phyloP scores from a whole-genome alignment of 1,140 invertebrate genomes.

The Orius insidiosus region DNA sequence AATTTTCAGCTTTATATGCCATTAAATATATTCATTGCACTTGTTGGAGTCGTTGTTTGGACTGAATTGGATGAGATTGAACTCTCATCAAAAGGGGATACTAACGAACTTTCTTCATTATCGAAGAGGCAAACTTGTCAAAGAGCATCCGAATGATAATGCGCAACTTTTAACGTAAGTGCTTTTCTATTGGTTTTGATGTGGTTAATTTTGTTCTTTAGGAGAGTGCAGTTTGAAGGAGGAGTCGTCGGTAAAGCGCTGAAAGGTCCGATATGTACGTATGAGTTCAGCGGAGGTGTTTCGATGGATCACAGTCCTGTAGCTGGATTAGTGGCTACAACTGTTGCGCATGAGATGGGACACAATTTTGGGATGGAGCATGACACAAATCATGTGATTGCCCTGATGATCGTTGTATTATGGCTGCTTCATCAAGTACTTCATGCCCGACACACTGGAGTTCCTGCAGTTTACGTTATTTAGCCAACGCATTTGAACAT shows the following conservation, averaged over 20 bases:
- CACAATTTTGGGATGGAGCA: slow-evolving; percentile 99
- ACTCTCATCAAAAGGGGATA: slow-evolving; percentile 64
- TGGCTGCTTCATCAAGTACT: slow-evolving; percentile 63
- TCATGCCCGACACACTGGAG: slow-evolving; percentile 75
- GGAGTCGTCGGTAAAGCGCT: slow-evolving; percentile 92
- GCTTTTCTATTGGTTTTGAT: not conserved
- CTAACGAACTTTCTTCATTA: slow-evolving; percentile 81
- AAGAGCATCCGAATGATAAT: slow-evolving; percentile 86
- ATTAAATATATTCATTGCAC: slow-evolving; percentile 83
- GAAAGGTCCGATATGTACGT: slow-evolving; percentile 95
- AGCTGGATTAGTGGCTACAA: slow-evolving; percentile 80
- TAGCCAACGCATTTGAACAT: slow-evolving; percentile 78
- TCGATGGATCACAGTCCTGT: slow-evolving; percentile 81
- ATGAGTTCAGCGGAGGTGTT: slow-evolving; percentile 90
- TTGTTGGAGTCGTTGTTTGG: slow-evolving; percentile 95
- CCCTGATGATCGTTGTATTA: slow-evolving; percentile 79
- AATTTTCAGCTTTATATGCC: slow-evolving; percentile 65
- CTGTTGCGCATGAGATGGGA: slow-evolving; percentile 95
- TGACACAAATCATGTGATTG: slow-evolving; percentile 71
- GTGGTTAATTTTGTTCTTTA: slow-evolving; percentile 26
- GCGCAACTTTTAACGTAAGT: slow-evolving; percentile 90
- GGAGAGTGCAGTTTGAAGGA: slow-evolving; percentile 63
- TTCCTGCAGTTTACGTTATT: slow-evolving; percentile 68
- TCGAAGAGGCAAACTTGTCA: slow-evolving; percentile 54
- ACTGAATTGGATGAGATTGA: slow-evolving; percentile 65